Base-by-base conservation (phyloP, 2,797 vertebrate species). In the Danio aesculapii region DNA sequence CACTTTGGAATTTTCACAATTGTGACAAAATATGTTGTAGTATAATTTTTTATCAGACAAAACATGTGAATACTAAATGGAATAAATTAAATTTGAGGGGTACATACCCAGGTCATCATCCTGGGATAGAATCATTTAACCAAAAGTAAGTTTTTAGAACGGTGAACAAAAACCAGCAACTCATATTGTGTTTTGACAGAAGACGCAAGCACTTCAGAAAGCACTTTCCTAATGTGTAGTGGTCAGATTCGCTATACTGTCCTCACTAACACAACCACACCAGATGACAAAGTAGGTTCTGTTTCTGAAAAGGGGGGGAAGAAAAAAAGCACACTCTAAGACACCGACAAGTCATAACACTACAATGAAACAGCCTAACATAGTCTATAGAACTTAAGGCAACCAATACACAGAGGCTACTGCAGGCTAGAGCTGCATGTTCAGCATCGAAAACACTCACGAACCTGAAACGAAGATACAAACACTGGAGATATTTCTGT, bases 301-400 rank as follows among this genome's bases (percentile, higher is more conserved):
- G 41, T 66, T 66, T 66, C 70, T 8, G 16, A 66, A 66, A 58
- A 66, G 14, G 39, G 49, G 5, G 30, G 55, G n/a, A 55, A 71
- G 11, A 13, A 52, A 73, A 71, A 71, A 70, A 58, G 6, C 57
- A 46, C 69, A 73, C 49, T 68, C 66, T 81, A 81, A 49, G 61
- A 81, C 79, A 81, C 79, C 9, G 21, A 79, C 49, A 55, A 57
- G 62, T 77, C 62, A 76, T 64, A 55, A 74, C 71, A 74, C 61
- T 74, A 81, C 21, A 52, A 59, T 74, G 44, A 67, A 73, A 73
- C 70, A 79, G 68, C 77, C 77, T 67, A 74, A 79, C 50, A 58
- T 67, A 43, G 63, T 55, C 75, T 84, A 81, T 72, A 74, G 66
- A 86, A 73, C 57, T 85, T 87, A 87, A 87, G 82, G 86, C 86